phyloP scores from a whole-genome alignment of 2,113 vertebrate species.

The Lagopus leucura region DNA sequence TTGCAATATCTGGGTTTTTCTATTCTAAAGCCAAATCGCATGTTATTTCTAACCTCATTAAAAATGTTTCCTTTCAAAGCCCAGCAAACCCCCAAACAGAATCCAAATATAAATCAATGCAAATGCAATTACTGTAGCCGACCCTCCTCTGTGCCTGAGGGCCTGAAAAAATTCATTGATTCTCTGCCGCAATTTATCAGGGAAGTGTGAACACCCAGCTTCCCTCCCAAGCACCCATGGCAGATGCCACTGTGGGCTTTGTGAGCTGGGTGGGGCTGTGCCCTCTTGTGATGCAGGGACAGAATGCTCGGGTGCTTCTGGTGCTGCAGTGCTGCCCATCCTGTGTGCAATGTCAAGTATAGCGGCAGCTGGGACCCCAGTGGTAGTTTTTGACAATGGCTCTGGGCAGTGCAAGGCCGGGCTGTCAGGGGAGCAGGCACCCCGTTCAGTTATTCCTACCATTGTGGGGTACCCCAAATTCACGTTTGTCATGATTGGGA shows the following conservation, averaged over 20 bases:
- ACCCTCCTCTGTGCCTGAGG: constrained; percentile 27
- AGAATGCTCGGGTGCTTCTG: background rate
- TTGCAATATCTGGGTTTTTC: background rate
- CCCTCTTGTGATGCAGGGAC: background rate
- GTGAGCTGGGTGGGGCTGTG: fast-evolving
- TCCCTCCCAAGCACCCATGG: background rate
- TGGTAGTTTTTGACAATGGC: constrained; percentile 39
- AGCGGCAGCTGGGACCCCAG: background rate
- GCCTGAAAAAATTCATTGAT: constrained; percentile 23
- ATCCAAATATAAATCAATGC: constrained; percentile 66
- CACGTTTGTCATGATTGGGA: background rate
- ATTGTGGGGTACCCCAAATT: constrained; percentile 39
- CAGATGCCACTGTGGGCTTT: fast-evolving
- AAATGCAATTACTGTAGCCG: constrained; percentile 51
- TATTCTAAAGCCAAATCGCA: background rate
- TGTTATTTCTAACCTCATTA: background rate
- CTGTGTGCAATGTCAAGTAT: fast-evolving
- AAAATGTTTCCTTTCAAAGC: constrained; percentile 19
- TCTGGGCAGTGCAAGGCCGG: constrained; percentile 62
- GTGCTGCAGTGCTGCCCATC: fast-evolving
- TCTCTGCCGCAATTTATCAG: constrained; percentile 8
- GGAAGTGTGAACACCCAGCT: background rate
- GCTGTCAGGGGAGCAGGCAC: constrained; percentile 52
- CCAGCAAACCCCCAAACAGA: constrained; percentile 35
- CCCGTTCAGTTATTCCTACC: background rate